Percentiles rank a stretch among this genome's conserved stretches.
phyloP scores from a whole-genome alignment of 2,888 invertebrate genomes.

The Sphaerophoria rueppellii region DNA sequence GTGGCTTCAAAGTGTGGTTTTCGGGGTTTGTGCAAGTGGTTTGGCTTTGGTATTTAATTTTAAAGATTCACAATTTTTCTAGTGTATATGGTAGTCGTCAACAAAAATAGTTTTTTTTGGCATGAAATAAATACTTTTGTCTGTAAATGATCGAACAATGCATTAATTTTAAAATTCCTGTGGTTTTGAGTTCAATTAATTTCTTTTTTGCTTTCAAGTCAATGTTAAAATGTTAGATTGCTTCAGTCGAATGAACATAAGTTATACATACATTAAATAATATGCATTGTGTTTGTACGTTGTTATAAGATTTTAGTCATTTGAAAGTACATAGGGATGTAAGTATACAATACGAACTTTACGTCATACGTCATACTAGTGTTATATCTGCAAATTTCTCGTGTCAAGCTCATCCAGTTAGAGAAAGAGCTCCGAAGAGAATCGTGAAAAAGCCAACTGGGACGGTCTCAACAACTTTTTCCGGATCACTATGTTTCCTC shows the following conservation, averaged over 20 bases:
- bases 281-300: not conserved
- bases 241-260: not conserved
- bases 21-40: not conserved
- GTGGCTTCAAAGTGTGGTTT: not conserved
- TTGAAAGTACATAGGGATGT: not conserved
- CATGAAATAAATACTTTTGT: constrained; percentile 36
- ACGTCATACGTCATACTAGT: no score
- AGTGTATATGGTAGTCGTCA: constrained; percentile 34
- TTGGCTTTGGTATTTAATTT: constrained; percentile 55
- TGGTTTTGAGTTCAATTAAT: constrained; percentile 18
- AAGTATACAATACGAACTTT: no score
- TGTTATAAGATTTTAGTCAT: not conserved
- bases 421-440: no score
- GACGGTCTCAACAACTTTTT: no score
- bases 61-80: constrained; percentile 30
- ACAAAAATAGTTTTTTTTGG: constrained; percentile 49
- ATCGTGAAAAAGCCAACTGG: no score
- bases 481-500: no score
- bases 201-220: not conserved
- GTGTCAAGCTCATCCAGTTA: no score
- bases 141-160: constrained; percentile 60
- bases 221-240: constrained; percentile 1
- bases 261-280: not conserved
- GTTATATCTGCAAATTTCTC: no score
- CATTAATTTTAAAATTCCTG: constrained; percentile 51